Evolutionary conservation across 37 sponge, comb jelly and placozoan species (phyloP), one percentile per base, ranked within the genome.

Genomic region (Petrosia ficiformis): DNA sequence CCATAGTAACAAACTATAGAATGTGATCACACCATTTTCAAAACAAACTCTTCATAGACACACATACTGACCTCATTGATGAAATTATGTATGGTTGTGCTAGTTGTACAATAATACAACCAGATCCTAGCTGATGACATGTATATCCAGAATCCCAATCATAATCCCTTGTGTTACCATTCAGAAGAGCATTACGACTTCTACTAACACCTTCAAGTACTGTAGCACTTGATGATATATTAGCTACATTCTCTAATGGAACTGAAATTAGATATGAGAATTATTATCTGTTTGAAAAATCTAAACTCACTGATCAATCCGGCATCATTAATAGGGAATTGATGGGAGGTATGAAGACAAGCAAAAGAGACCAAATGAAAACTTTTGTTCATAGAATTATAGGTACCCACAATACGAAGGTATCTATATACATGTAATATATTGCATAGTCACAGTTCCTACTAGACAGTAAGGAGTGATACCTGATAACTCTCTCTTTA

Each of bases 141-240:
- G 94, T 93, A 76, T 97, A 97, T 42, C 97, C 97, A 40, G 89
- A 84, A 81, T 97, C 97, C 97, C 97, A 97, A 83, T 97, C 94
- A 66, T 94, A 97, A 52, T 97, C 92, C 31, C 89, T 72, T 0
- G 84, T 86, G 77, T 87, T 88, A 36, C 94, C 97, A 74, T 93
- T 91, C 39, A 97, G 88, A 56, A 97, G 70, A 30, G 92, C 90
- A 78, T 91, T 89, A 40, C 94, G 76, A 25, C 80, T 75, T 68
- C 91, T 60, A 52, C 86, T 87, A 31, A 97, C 97, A 2, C 97
- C 97, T 41, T 97, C 94, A 71, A 97, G 73, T 34, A 97, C 94
- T 24, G 92, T 89, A 28, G 97, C 94, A 82, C 91, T 86, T 43
- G 86, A 68, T 36, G 92, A 65, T 3, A 91, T 84, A 39, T 77